phyloP scores from a whole-genome alignment of 2,797 vertebrate species.

The Scolopax bukidnonensis region DNA sequence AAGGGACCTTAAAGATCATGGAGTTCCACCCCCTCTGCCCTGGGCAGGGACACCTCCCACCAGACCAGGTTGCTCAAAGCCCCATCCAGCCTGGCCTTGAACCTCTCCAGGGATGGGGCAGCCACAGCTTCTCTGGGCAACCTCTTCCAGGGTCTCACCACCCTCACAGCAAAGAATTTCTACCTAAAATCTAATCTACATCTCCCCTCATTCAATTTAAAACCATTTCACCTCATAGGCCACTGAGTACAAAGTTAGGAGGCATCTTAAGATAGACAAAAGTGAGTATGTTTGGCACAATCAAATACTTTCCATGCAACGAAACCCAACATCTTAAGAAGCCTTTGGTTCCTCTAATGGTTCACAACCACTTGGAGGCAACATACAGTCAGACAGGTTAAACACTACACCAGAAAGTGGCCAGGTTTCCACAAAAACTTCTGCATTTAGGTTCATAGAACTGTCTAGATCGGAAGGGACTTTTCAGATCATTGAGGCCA shows the following conservation, averaged over 20 bases:
- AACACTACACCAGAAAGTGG: rapidly evolving
- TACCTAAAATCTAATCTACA: no score
- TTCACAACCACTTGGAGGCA: neutral
- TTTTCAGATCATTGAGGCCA: neutral
- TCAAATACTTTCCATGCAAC: rapidly evolving
- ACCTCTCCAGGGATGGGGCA: no score
- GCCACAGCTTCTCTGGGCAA: no score
- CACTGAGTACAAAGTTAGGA: neutral
- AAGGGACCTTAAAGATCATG: no score
- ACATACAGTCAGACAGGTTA: neutral
- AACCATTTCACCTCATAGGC: neutral
- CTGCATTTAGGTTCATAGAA: neutral
- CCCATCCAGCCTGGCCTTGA: no score
- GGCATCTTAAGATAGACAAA: neutral
- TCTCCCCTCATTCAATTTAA: no score
- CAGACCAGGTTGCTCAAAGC: no score
- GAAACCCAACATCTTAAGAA: neutral
- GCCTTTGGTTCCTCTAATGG: neutral
- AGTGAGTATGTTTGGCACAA: neutral
- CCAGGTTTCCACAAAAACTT: neutral
- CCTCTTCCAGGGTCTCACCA: no score
- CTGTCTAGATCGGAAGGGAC: neutral
- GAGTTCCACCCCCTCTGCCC: no score
- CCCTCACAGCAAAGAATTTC: no score
- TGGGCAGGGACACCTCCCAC: no score